Conservation (phyloP, 2,797 vertebrate species). For the Otolemur crassicaudatus region DNA sequence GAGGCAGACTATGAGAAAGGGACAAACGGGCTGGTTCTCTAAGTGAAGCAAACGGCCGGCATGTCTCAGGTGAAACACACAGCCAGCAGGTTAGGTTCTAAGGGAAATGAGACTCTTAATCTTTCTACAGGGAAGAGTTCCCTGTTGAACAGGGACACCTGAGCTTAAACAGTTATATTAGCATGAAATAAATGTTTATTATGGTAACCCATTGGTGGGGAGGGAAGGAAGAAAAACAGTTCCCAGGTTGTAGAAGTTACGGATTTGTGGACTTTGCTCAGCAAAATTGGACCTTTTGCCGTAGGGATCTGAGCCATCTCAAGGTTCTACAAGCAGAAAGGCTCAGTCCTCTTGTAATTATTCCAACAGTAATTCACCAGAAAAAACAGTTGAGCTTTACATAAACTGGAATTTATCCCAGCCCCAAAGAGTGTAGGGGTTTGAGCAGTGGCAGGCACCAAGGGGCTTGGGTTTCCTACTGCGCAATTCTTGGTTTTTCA, state of each 20-base stretch:
- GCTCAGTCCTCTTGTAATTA: neutral
- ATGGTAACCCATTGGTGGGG: no score
- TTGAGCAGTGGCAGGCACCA: neutral
- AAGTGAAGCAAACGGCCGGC: neutral
- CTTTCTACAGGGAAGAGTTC: no score
- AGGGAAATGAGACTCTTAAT: no score
- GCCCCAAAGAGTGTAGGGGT: neutral
- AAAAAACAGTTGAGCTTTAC: neutral
- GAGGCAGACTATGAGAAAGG: neutral
- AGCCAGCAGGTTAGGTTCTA: neutral
- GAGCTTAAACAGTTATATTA: no score
- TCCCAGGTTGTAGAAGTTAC: neutral
- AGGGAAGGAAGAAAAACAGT: neutral
- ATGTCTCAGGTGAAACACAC: neutral
- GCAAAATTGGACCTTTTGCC: neutral
- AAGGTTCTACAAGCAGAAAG: neutral
- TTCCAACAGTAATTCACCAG: neutral
- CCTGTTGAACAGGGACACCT: no score
- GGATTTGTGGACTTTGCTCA: neutral
- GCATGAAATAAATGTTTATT: no score
- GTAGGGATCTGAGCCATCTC: neutral
- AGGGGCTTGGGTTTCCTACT: fast-evolving
- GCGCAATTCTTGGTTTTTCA: neutral
- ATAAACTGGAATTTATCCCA: neutral
- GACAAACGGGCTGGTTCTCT: neutral